phyloP scores from a whole-genome alignment of 2,113 vertebrate species.

The Pithys albifrons region DNA sequence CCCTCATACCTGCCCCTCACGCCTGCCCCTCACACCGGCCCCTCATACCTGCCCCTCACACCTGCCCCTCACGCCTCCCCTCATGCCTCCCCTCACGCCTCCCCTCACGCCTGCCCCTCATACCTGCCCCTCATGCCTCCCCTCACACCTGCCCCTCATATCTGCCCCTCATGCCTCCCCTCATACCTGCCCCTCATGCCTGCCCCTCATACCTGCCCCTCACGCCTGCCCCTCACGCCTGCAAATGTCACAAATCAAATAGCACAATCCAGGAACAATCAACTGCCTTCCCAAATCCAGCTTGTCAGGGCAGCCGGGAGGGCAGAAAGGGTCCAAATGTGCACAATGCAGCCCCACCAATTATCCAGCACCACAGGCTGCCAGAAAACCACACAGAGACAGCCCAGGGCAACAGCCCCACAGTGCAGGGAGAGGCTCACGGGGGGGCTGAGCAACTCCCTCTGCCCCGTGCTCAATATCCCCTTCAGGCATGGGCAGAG shows the following conservation, averaged over 20 bases:
- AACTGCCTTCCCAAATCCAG: neutral
- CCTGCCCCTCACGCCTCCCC: neutral
- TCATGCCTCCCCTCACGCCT: too few species aligned
- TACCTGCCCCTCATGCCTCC: neutral
- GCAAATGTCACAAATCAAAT: neutral
- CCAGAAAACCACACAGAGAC: neutral
- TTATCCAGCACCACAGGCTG: neutral
- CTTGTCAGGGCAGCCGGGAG: neutral
- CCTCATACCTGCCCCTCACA: neutral
- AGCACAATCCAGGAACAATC: neutral
- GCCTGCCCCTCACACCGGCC: neutral
- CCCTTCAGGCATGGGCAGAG: neutral
- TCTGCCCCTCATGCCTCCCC: neutral
- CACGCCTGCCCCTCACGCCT: neutral
- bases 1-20: neutral
- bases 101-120: neutral
- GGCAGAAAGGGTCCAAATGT: neutral
- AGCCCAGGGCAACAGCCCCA: neutral
- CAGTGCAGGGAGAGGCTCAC: fast-evolving
- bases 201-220: neutral
- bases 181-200: neutral
- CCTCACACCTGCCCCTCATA: neutral
- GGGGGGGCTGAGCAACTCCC: neutral
- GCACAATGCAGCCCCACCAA: neutral
- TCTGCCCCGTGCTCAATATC: fast-evolving